phyloP scores from a whole-genome alignment of 2,797 vertebrate genomes.

The Rhabdophis nuchalis region DNA sequence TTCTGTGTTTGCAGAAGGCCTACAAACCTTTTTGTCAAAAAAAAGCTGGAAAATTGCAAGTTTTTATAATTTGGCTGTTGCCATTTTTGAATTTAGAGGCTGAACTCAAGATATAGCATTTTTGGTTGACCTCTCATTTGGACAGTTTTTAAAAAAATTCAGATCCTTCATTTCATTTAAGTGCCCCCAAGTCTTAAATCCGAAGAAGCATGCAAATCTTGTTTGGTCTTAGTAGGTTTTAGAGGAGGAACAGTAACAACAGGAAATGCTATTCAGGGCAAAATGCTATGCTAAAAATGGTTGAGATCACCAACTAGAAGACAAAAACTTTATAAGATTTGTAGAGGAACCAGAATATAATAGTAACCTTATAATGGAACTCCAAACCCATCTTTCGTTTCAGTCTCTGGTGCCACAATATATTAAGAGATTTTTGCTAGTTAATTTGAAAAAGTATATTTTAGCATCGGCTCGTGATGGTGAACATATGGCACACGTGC shows the following conservation, averaged over 20 bases:
- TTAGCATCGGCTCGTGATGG: neutral
- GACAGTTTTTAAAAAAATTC: neutral
- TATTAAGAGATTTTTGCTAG: neutral
- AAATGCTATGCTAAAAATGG: neutral
- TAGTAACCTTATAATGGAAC: neutral
- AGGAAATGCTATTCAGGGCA: neutral
- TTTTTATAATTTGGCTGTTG: neutral
- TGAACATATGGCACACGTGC: too few relatives aligned
- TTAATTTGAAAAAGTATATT: neutral
- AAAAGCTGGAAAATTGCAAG: neutral
- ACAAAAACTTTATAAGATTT: neutral
- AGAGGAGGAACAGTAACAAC: neutral
- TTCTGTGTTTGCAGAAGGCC: neutral
- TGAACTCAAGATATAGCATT: neutral
- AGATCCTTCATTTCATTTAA: too few relatives aligned
- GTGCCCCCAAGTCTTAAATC: neutral
- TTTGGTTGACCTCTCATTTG: neutral
- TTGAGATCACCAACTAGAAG: neutral
- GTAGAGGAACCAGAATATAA: neutral
- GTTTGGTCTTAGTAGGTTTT: neutral
- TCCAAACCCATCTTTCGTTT: neutral
- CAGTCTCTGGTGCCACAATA: neutral
- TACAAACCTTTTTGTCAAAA: neutral
- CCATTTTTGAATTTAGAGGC: neutral
- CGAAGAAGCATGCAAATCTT: neutral